Conservation (phyloP, 1,140 invertebrate species). For the Wasmannia auropunctata region DNA sequence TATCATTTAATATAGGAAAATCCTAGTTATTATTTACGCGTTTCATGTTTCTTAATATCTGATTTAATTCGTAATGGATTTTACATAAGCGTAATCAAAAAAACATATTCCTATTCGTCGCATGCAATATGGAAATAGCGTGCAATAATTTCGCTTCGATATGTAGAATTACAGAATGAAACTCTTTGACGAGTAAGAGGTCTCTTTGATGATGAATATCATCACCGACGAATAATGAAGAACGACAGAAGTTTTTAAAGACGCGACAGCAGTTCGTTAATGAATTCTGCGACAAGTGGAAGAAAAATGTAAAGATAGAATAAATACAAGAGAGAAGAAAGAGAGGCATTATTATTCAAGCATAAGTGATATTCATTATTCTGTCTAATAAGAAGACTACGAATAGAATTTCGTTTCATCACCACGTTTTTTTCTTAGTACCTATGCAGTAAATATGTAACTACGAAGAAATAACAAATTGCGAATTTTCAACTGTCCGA, state of each 20-base stretch:
- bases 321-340: conserved; percentile 22
- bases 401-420: neutral
- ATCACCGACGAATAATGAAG: conserved; percentile 31
- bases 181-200: conserved; percentile 24
- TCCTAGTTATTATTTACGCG: neutral
- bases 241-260: conserved; percentile 11
- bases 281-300: conserved; percentile 37
- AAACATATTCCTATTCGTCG: neutral
- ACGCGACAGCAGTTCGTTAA: neutral
- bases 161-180: conserved; percentile 3
- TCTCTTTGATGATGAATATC: conserved; percentile 38
- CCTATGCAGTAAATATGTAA: neutral
- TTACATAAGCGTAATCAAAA: neutral
- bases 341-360: conserved; percentile 12
- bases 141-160: conserved; percentile 31
- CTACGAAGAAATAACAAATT: neutral
- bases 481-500: neutral
- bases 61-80: neutral
- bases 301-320: conserved; percentile 34
- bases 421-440: neutral
- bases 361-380: conserved; percentile 27
- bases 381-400: neutral
- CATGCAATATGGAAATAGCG: conserved; percentile 10
- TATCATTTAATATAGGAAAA: neutral
- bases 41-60: neutral